Conservation (phyloP, 2,888 invertebrate species). For the Heteromyza rotundicornis region DNA sequence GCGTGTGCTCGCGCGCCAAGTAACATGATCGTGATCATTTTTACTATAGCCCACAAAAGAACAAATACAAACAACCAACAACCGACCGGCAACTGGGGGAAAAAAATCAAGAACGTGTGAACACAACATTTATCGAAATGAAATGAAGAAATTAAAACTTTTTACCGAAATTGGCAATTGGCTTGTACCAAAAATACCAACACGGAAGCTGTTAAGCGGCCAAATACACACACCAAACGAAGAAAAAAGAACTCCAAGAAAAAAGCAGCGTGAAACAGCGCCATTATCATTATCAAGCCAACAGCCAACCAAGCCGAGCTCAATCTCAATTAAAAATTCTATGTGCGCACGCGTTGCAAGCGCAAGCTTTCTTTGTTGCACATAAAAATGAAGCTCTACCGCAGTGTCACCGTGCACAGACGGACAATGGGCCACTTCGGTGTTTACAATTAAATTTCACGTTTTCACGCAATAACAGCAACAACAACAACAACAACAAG, state of each 20-base stretch:
- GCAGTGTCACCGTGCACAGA: background rate
- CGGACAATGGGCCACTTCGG: background rate
- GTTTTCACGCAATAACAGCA: slow-evolving; percentile 13
- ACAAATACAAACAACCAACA: background rate
- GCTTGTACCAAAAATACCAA: slow-evolving; percentile 9
- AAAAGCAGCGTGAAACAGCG: background rate
- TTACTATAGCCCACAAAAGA: background rate
- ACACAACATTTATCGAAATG: slow-evolving; percentile 19
- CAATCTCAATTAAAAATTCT: slow-evolving; percentile 51
- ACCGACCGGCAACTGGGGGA: no score
- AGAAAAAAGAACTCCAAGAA: background rate
- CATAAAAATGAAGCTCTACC: slow-evolving; percentile 3
- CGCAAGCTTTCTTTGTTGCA: slow-evolving; percentile 7
- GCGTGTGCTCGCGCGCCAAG: background rate
- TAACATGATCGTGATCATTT: slow-evolving; percentile 7
- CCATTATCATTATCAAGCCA: no score
- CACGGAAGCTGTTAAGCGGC: slow-evolving; percentile 11
- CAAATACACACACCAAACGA: background rate
- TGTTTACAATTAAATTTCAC: slow-evolving; percentile 10
- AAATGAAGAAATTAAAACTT: slow-evolving; percentile 10
- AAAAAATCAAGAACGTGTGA: slow-evolving; percentile 16
- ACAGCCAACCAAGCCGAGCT: no score
- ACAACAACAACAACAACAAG: background rate
- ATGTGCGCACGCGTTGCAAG: slow-evolving; percentile 35
- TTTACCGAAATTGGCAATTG: background rate